phyloP scores from a whole-genome alignment of 1,140 invertebrate genomes.

The Zaprionus vittiger region DNA sequence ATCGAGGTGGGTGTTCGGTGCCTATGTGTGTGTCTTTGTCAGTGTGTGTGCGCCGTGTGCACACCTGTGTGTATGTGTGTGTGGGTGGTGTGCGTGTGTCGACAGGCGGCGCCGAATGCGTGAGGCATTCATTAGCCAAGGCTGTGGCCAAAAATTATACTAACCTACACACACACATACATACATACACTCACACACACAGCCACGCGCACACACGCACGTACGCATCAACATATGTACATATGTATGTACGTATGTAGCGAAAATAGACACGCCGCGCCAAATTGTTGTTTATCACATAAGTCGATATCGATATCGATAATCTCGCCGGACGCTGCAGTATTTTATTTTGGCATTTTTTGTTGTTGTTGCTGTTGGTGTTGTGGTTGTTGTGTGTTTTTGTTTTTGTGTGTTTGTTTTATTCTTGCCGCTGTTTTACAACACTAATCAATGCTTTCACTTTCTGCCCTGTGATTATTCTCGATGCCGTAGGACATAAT shows the following conservation, averaged over 20 bases:
- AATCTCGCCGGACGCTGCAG: not conserved
- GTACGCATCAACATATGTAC: not conserved
- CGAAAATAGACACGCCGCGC: constrained; percentile 16
- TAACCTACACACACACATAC: not conserved
- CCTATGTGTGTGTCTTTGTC: not conserved
- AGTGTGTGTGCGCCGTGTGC: not conserved
- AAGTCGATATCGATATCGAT: constrained; percentile 9
- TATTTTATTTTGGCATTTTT: not conserved
- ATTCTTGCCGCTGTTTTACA: constrained; percentile 1
- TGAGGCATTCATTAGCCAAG: constrained; percentile 28
- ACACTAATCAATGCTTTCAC: constrained; percentile 26
- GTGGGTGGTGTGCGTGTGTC: not conserved
- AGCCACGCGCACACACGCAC: not conserved
- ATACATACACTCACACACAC: not conserved
- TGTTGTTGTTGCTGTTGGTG: not conserved
- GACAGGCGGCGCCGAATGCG: constrained; percentile 19
- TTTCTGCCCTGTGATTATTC: constrained; percentile 25
- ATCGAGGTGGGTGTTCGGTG: constrained; percentile 65
- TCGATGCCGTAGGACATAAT: constrained; percentile 79
- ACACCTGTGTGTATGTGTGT: not conserved
- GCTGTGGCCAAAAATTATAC: constrained; percentile 7
- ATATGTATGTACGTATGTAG: not conserved
- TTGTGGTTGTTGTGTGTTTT: not conserved
- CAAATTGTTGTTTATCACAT: constrained; percentile 22
- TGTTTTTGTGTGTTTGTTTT: constrained; percentile 15